These are phyloP conservation scores for Dichetophora obliterata DNA, from an alignment of 2,888 invertebrate species.

Conservation along the genomic window DNA sequence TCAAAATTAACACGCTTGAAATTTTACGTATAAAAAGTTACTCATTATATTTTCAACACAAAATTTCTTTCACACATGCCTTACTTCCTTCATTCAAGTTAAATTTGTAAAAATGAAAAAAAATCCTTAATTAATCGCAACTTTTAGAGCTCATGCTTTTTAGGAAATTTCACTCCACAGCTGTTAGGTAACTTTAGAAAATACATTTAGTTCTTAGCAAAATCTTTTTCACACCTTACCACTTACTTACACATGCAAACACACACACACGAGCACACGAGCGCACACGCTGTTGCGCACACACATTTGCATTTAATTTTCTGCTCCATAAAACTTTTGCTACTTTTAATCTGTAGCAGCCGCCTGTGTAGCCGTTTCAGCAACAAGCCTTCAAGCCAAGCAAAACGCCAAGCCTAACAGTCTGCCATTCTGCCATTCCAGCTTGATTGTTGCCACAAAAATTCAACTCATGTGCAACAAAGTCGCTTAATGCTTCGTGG, in stretches of 20 bases:
- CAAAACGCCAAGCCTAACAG: background rate
- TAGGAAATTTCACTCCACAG: too few relatives aligned
- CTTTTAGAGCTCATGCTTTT: background rate
- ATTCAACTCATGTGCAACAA: background rate
- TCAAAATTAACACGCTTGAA: background rate
- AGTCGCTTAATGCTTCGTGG: slow-evolving; percentile 17
- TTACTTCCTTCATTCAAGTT: background rate
- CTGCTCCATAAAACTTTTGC: slow-evolving; percentile 35
- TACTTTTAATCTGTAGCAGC: background rate
- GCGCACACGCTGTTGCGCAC: background rate
- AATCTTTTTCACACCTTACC: slow-evolving; percentile 6
- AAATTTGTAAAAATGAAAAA: background rate
- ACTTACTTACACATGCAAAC: background rate
- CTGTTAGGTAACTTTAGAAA: too few relatives aligned
- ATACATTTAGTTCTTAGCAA: background rate
- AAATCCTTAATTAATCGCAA: background rate
- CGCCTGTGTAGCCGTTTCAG: background rate
- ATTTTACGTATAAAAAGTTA: background rate
- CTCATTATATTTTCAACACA: background rate
- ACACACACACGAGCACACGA: too few relatives aligned
- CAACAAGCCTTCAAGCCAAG: background rate
- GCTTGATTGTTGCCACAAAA: background rate
- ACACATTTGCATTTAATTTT: slow-evolving; percentile 30
- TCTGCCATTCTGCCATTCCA: background rate
- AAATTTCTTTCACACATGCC: background rate